Percentiles rank a stretch among this genome's conserved stretches.
These are phyloP conservation scores for Sander vitreus DNA, from an alignment of 2,113 vertebrate genomes.

Conservation along the genomic window DNA sequence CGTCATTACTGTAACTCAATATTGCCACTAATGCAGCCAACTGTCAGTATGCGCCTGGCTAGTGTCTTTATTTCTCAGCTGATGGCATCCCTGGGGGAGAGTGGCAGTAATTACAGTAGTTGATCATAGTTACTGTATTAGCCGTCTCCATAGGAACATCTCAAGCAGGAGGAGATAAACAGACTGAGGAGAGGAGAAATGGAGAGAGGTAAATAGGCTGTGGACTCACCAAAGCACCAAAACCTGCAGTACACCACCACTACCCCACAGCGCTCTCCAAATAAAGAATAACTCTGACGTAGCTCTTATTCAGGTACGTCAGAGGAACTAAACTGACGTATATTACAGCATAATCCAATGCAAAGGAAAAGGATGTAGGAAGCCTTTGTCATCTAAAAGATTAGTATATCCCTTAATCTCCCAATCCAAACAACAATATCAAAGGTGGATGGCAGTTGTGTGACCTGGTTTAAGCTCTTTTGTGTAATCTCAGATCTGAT, in stretches of 20 bases:
- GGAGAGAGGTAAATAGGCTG: not conserved
- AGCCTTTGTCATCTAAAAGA: conserved; percentile 66
- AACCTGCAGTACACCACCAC: not conserved
- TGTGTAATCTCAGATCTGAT: conserved; percentile 67
- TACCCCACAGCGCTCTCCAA: not conserved
- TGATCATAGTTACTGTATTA: conserved; percentile 62
- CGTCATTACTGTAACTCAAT: not conserved
- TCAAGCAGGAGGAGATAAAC: conserved; percentile 15
- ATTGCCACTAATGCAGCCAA: not conserved
- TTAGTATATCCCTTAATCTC: conserved; percentile 74
- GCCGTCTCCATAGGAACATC: conserved; percentile 73
- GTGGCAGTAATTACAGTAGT: conserved; percentile 59
- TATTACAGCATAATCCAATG: conserved; percentile 62
- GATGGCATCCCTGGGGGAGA: conserved; percentile 29
- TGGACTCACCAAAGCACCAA: not conserved
- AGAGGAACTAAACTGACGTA: conserved; percentile 41
- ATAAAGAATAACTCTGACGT: conserved; percentile 13
- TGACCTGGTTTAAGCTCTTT: conserved; percentile 63
- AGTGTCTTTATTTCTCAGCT: not conserved
- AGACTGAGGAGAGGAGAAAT: not conserved
- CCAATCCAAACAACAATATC: conserved; percentile 64
- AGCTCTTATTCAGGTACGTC: conserved; percentile 33
- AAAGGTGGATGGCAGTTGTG: conserved; percentile 62
- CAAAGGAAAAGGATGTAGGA: conserved; percentile 56
- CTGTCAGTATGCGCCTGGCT: not conserved